Conservation (phyloP, 2,888 invertebrate genomes). For the Xestia sexstrigata region DNA sequence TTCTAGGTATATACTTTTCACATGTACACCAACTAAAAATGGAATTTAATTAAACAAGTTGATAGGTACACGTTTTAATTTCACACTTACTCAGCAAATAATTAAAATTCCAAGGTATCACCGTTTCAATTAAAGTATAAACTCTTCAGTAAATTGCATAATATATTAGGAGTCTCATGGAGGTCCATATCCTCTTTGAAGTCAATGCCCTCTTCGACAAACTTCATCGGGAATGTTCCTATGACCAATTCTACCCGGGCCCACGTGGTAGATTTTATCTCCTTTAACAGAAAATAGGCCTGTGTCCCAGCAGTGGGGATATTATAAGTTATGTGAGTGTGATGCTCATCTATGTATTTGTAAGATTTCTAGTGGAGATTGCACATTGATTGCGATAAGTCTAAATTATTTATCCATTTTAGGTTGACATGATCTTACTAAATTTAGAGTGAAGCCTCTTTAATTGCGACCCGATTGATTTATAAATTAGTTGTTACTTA, state of each 20-base stretch:
- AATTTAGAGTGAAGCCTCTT: slow-evolving; percentile 26
- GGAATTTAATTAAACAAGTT: slow-evolving; percentile 16
- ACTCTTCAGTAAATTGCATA: slow-evolving; percentile 29
- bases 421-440: slow-evolving; percentile 13
- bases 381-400: slow-evolving; percentile 20
- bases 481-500: slow-evolving; percentile 23
- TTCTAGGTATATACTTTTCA: background rate
- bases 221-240: background rate
- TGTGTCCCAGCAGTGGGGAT: background rate
- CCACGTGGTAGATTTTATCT: background rate
- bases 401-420: slow-evolving; percentile 38
- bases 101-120: slow-evolving; percentile 29
- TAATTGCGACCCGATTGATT: slow-evolving; percentile 26
- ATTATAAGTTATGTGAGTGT: background rate
- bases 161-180: slow-evolving; percentile 22
- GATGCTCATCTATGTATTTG: background rate
- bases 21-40: background rate
- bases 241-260: background rate
- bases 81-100: slow-evolving; percentile 46
- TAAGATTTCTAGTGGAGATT: slow-evolving; percentile 29
- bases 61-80: slow-evolving; percentile 29
- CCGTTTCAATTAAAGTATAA: slow-evolving; percentile 32
- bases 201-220: slow-evolving; percentile 42
- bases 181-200: slow-evolving; percentile 35
- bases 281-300: accelerated